A percentile compares a stretch with the other conserved stretches of the same genome.
These are phyloP conservation scores for Pygoscelis antarcticus DNA, from an alignment of 2,113 vertebrate species.

Conservation along the genomic window DNA sequence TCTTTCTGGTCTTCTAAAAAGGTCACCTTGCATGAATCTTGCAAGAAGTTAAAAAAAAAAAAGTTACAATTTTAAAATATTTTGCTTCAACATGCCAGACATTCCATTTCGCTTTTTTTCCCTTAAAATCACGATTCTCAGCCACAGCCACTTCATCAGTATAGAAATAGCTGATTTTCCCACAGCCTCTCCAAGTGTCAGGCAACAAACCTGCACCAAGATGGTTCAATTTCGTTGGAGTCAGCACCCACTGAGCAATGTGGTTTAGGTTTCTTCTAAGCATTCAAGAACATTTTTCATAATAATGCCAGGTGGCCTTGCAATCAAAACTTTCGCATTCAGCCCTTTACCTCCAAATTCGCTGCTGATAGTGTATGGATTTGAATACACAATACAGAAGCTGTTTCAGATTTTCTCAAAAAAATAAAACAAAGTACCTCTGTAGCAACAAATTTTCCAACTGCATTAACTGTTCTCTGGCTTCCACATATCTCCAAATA, in stretches of 20 bases:
- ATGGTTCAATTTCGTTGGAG: constrained; percentile 39
- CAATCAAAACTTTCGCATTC: constrained; percentile 2
- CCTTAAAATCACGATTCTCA: background rate
- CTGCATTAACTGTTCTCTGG: background rate
- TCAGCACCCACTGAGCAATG: constrained; percentile 49
- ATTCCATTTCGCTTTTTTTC: background rate
- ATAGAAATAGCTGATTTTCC: constrained; percentile 34
- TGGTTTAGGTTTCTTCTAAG: constrained; percentile 29
- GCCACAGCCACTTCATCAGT: constrained; percentile 47
- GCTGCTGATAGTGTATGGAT: background rate
- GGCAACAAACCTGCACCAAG: constrained; percentile 7
- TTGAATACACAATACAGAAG: background rate
- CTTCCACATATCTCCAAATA: background rate
- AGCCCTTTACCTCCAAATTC: background rate
- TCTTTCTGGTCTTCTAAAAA: background rate
- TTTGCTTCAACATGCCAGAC: background rate
- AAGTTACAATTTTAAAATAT: background rate
- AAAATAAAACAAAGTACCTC: background rate
- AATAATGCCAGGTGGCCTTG: background rate
- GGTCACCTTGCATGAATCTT: background rate
- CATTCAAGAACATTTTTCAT: background rate
- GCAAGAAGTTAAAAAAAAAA: background rate
- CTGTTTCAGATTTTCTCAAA: background rate
- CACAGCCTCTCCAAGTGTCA: constrained; percentile 2
- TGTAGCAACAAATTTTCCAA: background rate